Evolutionary conservation across 2,888 invertebrate species (phyloP).

Genomic region (Watsonalla cultraria): DNA sequence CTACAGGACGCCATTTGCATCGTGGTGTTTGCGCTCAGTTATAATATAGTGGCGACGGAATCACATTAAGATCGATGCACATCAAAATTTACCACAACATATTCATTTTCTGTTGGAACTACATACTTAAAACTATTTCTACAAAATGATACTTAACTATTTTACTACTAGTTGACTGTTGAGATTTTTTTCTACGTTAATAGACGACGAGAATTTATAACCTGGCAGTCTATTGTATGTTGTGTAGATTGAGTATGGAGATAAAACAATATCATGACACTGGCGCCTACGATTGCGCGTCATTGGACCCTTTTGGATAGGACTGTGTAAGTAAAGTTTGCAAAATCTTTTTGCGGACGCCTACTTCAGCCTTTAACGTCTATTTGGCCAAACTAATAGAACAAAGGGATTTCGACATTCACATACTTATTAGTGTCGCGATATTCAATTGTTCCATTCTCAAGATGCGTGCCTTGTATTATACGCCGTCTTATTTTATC

Average conservation of each 20-base stretch:
- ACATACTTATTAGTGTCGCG: constrained; percentile 28
- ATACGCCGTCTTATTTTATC: constrained; percentile 53
- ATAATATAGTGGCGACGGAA: constrained; percentile 37
- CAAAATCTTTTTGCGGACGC: too few relatives aligned
- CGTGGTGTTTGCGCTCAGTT: constrained; percentile 44
- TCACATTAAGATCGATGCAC: constrained; percentile 50
- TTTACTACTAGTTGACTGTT: too few relatives aligned
- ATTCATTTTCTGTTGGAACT: not conserved
- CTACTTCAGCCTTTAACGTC: too few relatives aligned
- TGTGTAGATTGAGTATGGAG: constrained; percentile 14
- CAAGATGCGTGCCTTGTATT: constrained; percentile 36
- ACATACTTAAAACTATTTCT: too few relatives aligned
- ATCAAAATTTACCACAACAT: constrained; percentile 24
- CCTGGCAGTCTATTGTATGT: constrained; percentile 18
- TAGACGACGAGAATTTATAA: constrained; percentile 27
- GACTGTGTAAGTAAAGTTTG: not conserved
- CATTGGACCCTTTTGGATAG: not conserved
- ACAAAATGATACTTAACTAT: too few relatives aligned
- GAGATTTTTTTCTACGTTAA: constrained; percentile 8
- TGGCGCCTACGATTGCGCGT: constrained; percentile 24
- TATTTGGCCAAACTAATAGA: too few relatives aligned
- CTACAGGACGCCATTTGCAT: constrained; percentile 50
- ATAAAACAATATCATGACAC: constrained; percentile 27
- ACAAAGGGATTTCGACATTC: constrained; percentile 9
- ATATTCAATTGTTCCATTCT: constrained; percentile 57